Conservation (phyloP, 2,888 invertebrate species). For the Trachelus troglodyta region DNA sequence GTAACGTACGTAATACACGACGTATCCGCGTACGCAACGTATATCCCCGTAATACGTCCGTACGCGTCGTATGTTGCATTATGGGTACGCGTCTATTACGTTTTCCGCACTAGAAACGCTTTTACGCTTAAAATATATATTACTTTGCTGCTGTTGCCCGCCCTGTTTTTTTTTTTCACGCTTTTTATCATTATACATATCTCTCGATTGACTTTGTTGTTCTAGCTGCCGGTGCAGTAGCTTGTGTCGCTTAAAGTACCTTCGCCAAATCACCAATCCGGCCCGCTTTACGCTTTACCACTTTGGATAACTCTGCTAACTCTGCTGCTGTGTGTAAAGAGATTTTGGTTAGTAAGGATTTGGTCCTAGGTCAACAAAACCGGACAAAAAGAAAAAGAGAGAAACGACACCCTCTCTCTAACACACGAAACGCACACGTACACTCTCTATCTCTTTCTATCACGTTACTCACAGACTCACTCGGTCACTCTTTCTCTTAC, state of each 20-base stretch:
- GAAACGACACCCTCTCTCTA: too few species aligned
- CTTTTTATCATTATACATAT: slow-evolving; percentile 24
- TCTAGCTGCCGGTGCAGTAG: slow-evolving; percentile 62
- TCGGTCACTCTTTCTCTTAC: too few species aligned
- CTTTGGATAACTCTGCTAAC: slow-evolving; percentile 62
- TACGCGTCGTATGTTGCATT: background rate
- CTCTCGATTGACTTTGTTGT: slow-evolving; percentile 55
- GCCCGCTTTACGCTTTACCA: slow-evolving; percentile 59
- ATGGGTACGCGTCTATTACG: too few species aligned
- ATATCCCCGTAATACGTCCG: background rate
- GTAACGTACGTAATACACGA: slow-evolving; percentile 1
- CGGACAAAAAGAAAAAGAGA: too few species aligned
- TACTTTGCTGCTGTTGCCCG: too few species aligned
- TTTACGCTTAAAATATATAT: too few species aligned
- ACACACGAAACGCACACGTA: too few species aligned
- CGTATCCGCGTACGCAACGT: too few species aligned
- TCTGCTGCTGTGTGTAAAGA: slow-evolving; percentile 56
- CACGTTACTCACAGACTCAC: too few species aligned
- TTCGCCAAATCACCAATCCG: slow-evolving; percentile 49
- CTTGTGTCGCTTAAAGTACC: slow-evolving; percentile 61
- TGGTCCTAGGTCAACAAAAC: slow-evolving; percentile 42
- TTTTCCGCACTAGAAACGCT: too few species aligned
- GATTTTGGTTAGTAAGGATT: slow-evolving; percentile 50
- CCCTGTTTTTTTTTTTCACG: too few species aligned
- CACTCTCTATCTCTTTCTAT: too few species aligned